A percentile compares a stretch with the other conserved stretches of the same genome.
phyloP scores from a whole-genome alignment of 2,888 invertebrate species.

The Athripsodes cinereus region DNA sequence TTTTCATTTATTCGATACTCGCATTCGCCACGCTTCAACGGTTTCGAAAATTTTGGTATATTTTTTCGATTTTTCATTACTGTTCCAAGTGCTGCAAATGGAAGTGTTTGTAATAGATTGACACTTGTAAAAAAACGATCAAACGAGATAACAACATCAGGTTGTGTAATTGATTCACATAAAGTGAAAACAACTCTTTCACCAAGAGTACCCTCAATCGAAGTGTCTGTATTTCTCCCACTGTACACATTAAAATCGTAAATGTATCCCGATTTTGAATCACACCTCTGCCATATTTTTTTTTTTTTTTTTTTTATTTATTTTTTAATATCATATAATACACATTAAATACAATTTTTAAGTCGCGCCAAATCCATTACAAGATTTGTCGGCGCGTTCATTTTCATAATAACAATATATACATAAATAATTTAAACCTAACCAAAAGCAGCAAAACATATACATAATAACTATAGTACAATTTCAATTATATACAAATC shows the following conservation, averaged over 20 bases:
- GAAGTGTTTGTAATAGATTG: no score
- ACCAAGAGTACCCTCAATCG: background rate
- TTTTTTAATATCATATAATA: no score
- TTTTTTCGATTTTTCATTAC: background rate
- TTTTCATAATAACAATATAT: no score
- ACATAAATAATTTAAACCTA: no score
- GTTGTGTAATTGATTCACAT: background rate
- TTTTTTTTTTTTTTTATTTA: no score
- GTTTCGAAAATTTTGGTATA: background rate
- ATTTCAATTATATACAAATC: no score
- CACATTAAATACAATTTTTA: no score
- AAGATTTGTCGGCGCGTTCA: no score
- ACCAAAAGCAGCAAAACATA: no score
- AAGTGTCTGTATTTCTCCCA: background rate
- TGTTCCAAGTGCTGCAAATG: no score
- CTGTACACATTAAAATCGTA: background rate
- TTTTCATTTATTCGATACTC: background rate
- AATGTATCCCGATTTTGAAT: background rate
- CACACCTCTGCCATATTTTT: background rate
- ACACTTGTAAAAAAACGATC: background rate
- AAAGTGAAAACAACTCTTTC: background rate
- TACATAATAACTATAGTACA: no score
- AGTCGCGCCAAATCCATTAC: no score
- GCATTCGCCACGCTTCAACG: background rate
- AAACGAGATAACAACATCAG: background rate